Conservation (phyloP, 2,888 invertebrate genomes). For the Cantharis nigra region DNA sequence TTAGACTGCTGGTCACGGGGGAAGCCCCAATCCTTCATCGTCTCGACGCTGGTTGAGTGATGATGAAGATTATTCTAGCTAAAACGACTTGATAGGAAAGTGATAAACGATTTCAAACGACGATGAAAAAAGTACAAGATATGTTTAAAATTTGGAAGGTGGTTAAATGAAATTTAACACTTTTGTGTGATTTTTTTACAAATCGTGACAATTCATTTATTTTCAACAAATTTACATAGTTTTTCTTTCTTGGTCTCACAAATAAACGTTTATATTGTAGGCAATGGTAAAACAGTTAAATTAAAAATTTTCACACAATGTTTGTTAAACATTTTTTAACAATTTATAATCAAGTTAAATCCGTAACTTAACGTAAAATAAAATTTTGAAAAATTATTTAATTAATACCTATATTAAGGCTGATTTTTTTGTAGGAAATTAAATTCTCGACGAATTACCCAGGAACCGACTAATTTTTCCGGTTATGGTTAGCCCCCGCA, state of each 20-base stretch:
- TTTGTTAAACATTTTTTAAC: no score
- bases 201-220: not conserved
- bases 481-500: no score
- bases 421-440: no score
- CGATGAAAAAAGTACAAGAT: conserved; percentile 18
- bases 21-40: conserved; percentile 31
- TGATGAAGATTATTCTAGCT: conserved; percentile 34
- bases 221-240: not conserved
- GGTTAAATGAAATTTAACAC: conserved; percentile 10
- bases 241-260: not conserved
- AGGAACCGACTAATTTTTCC: no score
- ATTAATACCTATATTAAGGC: no score
- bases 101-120: conserved; percentile 34
- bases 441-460: no score
- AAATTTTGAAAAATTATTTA: no score
- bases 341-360: no score
- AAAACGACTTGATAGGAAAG: conserved; percentile 35
- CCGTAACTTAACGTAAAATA: no score
- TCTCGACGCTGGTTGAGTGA: conserved; percentile 34
- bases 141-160: conserved; percentile 15
- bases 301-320: not conserved
- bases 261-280: not conserved
- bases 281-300: not conserved
- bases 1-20: conserved; percentile 28
- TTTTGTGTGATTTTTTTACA: not conserved